phyloP scores from a whole-genome alignment of 2,113 vertebrate genomes.

The Pluvianellus socialis region DNA sequence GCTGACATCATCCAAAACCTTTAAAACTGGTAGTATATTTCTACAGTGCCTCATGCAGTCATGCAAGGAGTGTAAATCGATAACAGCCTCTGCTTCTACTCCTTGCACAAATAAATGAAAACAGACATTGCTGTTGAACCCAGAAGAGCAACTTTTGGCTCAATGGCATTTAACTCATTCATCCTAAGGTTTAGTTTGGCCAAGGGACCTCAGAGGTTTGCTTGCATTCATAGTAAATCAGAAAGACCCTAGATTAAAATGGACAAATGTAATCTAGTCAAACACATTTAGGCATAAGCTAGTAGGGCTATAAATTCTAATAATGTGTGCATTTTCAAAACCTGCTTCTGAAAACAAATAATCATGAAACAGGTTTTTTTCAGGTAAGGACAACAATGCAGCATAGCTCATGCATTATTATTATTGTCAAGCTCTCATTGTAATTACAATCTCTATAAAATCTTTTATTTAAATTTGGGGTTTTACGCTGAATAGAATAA shows the following conservation, averaged over 20 bases:
- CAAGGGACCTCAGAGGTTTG: background rate
- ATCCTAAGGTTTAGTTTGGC: background rate
- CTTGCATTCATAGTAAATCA: background rate
- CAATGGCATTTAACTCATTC: background rate
- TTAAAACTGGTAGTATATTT: background rate
- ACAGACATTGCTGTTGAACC: background rate
- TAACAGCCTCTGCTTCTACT: background rate
- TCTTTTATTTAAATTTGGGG: background rate
- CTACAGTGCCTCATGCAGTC: background rate
- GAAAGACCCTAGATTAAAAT: background rate
- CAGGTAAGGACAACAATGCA: background rate
- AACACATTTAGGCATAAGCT: background rate
- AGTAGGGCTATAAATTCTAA: background rate
- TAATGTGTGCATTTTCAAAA: background rate
- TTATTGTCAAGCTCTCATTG: background rate
- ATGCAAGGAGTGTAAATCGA: background rate
- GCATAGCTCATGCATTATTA: background rate
- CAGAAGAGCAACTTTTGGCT: background rate
- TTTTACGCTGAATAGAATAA: background rate
- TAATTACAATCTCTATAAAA: background rate
- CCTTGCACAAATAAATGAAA: background rate
- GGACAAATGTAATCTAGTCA: background rate
- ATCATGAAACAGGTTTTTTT: background rate
- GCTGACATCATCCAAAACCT: background rate
- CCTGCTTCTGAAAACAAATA: background rate